These are phyloP conservation scores for Egretta garzetta DNA, from an alignment of 2,113 vertebrate genomes.

Conservation along the genomic window DNA sequence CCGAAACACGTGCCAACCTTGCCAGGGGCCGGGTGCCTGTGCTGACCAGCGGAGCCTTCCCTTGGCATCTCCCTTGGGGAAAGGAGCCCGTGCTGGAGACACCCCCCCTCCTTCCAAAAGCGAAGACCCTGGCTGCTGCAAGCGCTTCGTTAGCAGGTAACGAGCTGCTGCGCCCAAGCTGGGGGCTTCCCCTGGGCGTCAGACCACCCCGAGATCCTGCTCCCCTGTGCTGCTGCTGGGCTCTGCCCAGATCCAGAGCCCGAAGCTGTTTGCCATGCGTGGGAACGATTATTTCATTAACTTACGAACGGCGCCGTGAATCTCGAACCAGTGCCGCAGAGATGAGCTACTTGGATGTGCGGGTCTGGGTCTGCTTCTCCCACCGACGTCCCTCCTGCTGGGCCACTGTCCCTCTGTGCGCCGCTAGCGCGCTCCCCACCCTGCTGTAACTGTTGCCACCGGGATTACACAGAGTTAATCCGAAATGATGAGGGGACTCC, in stretches of 20 bases:
- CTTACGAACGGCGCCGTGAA: accelerated
- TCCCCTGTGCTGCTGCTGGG: accelerated
- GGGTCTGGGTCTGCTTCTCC: neutral
- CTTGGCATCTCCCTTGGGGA: neutral
- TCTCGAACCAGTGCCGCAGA: accelerated
- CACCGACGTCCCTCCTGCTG: neutral
- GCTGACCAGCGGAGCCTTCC: accelerated
- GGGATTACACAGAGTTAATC: neutral
- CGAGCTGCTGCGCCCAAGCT: accelerated
- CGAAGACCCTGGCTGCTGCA: accelerated
- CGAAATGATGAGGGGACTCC: neutral
- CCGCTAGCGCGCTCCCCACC: accelerated
- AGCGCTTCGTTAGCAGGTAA: accelerated
- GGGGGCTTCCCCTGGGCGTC: neutral
- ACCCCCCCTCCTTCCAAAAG: neutral
- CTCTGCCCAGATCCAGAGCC: neutral
- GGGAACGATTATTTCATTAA: neutral
- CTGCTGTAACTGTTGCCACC: neutral
- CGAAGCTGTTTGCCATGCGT: accelerated
- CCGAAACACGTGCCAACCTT: accelerated
- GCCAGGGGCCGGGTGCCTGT: accelerated
- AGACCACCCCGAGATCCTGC: accelerated
- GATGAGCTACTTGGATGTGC: neutral
- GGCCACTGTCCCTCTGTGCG: neutral
- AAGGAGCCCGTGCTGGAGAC: neutral